Evolutionary conservation across 2,797 vertebrate species (phyloP).

Genomic region (Avahi laniger): DNA sequence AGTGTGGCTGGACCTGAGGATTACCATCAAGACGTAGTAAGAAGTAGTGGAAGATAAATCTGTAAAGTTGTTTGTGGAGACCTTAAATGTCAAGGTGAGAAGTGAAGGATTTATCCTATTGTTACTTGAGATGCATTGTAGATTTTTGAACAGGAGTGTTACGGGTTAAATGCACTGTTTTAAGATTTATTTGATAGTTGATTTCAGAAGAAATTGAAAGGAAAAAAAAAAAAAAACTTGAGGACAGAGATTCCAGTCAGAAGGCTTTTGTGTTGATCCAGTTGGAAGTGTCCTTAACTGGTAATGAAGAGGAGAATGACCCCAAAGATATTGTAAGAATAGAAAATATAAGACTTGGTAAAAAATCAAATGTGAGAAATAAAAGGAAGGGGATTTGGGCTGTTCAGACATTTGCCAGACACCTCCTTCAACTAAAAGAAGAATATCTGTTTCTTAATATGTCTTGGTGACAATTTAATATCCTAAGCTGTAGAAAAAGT

Average conservation of each 20-base stretch:
- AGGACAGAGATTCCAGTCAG: background rate
- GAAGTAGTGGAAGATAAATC: background rate
- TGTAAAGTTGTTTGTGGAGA: background rate
- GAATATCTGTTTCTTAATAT: background rate
- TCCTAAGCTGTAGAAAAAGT: background rate
- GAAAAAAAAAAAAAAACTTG: background rate
- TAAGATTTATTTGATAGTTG: background rate
- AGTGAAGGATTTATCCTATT: background rate
- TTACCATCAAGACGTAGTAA: background rate
- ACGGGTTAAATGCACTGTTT: background rate
- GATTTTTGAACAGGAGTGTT: background rate
- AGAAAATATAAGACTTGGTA: background rate
- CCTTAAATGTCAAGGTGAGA: background rate
- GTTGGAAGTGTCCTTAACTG: background rate
- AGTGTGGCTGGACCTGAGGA: background rate
- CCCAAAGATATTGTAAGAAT: background rate
- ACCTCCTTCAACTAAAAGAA: background rate
- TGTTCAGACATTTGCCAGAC: background rate
- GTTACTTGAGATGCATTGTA: background rate
- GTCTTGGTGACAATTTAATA: background rate
- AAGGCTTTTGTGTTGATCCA: background rate
- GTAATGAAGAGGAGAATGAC: background rate
- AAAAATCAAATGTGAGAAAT: background rate
- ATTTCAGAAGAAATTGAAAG: constrained; percentile 1
- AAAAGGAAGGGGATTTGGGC: background rate